Evolutionary conservation across 2,797 vertebrate species (phyloP).

Genomic region (Rhyacichthys aspro): DNA sequence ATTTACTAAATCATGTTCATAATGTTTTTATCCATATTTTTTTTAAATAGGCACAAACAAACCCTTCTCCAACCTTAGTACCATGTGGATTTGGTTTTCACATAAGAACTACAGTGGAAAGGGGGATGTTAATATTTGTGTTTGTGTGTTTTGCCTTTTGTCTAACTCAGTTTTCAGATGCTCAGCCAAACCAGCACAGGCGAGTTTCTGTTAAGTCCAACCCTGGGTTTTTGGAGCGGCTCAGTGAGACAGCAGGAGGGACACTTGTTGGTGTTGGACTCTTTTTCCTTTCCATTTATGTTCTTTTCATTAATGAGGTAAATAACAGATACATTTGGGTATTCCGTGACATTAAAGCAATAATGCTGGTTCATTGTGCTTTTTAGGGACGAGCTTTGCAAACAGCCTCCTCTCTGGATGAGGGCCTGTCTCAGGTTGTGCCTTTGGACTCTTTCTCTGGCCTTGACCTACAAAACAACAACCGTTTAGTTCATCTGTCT

Average conservation of each 20-base stretch:
- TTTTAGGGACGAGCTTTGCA: constrained; percentile 87
- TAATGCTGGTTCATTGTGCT: background rate
- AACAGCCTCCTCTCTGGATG: constrained; percentile 85
- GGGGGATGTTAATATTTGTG: no score
- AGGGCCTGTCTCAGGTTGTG: constrained; percentile 89
- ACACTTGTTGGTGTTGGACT: constrained; percentile 84
- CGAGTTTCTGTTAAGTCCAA: constrained; percentile 75
- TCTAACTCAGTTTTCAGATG: constrained; percentile 57
- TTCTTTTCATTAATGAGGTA: constrained; percentile 96
- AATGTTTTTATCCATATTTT: no score
- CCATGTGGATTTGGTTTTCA: background rate
- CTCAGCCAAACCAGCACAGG: constrained; percentile 73
- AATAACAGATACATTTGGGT: background rate
- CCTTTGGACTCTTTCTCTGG: constrained; percentile 76
- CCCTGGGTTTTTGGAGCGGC: constrained; percentile 90
- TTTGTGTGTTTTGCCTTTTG: background rate
- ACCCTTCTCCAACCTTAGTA: background rate
- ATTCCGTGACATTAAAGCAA: background rate
- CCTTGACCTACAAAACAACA: constrained; percentile 84
- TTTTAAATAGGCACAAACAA: no score
- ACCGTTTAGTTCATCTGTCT: constrained; percentile 86
- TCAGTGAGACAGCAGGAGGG: constrained; percentile 90
- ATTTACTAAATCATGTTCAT: no score
- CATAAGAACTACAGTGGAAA: no score
- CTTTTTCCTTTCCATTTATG: constrained; percentile 89